Percentiles rank a stretch among this genome's conserved stretches.
Evolutionary conservation across 2,113 vertebrate species (phyloP).

Genomic region (Illadopsis cleaveri): DNA sequence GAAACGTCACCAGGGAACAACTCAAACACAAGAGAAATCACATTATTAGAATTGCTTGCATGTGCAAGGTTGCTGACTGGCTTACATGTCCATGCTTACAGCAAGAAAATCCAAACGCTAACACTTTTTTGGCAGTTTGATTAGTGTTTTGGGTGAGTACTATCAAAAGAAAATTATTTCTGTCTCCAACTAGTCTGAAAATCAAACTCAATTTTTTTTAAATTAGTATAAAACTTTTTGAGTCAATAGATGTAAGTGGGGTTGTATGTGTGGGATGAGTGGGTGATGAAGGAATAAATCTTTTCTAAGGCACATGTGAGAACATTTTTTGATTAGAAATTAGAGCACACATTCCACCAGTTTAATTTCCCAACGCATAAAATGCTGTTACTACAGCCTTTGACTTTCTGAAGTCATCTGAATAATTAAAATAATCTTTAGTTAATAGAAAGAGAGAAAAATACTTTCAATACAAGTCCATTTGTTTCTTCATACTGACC

Average conservation of each 20-base stretch:
- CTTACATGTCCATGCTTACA: background rate
- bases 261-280: rapidly evolving
- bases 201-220: background rate
- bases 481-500: background rate
- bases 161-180: background rate
- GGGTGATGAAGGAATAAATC: background rate
- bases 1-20: background rate
- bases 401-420: background rate
- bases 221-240: background rate
- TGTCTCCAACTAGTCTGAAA: background rate
- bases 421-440: background rate
- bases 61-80: background rate
- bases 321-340: background rate
- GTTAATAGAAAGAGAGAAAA: background rate
- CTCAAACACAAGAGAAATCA: background rate
- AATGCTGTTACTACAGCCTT: background rate
- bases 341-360: background rate
- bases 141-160: background rate
- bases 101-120: background rate
- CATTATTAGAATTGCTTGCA: background rate
- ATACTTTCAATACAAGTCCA: background rate
- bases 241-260: background rate
- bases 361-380: background rate
- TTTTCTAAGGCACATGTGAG: background rate
- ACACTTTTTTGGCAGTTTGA: background rate